phyloP scores from a whole-genome alignment of 64 coral and sea anemone genomes.

The Acropora yongei region DNA sequence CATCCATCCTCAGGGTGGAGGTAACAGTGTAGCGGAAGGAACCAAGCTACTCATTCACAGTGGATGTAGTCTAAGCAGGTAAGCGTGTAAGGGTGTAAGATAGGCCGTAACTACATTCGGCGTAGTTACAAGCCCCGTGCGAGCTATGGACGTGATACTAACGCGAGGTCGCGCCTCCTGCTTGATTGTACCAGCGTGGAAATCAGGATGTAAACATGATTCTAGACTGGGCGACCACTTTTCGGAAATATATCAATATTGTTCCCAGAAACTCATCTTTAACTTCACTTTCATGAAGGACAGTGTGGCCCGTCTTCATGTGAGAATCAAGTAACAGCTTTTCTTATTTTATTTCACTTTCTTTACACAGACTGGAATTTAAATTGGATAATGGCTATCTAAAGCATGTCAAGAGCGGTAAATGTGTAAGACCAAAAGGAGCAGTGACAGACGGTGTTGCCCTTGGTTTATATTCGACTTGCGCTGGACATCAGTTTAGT shows the following conservation, averaged over 20 bases:
- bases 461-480: slow-evolving; percentile 80
- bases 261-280: too few species aligned
- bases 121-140: too few species aligned
- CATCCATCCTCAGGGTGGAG: slow-evolving; percentile 78
- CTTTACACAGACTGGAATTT: slow-evolving; percentile 75
- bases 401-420: slow-evolving; percentile 69
- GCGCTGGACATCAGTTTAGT: slow-evolving; percentile 86
- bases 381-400: slow-evolving; percentile 77
- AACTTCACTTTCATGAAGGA: too few species aligned
- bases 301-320: too few species aligned
- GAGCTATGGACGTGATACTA: too few species aligned
- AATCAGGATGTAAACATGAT: neutral
- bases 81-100: neutral
- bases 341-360: neutral
- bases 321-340: too few species aligned
- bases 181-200: neutral
- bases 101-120: too few species aligned
- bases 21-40: slow-evolving; percentile 57
- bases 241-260: neutral
- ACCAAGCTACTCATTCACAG: slow-evolving; percentile 79
- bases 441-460: slow-evolving; percentile 64
- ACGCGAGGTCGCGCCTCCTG: too few species aligned
- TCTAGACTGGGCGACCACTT: neutral
- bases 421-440: slow-evolving; percentile 71
- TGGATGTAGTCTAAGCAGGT: slow-evolving; percentile 85